Evolutionary conservation across 2,797 vertebrate species (phyloP).

Genomic region (Muscicapa striata): DNA sequence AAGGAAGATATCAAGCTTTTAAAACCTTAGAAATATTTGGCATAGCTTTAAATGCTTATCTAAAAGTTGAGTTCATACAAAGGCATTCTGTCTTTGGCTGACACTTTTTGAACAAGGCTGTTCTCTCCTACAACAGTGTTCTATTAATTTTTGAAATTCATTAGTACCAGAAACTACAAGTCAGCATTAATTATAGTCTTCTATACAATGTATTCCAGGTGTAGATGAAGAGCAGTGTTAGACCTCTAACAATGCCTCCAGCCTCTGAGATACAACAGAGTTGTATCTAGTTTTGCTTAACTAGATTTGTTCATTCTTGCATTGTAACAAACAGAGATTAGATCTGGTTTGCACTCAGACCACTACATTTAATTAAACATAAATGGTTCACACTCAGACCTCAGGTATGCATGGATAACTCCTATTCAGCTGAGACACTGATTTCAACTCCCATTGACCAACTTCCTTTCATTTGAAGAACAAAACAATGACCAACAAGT

Average conservation of each 20-base stretch:
- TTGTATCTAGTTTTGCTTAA: neutral
- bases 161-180: neutral
- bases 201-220: neutral
- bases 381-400: neutral
- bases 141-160: neutral
- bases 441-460: neutral
- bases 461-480: neutral
- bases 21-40: neutral
- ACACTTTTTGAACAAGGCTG: neutral
- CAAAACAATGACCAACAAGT: neutral
- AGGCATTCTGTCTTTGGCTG: neutral
- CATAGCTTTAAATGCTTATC: neutral
- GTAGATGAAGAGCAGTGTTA: neutral
- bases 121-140: neutral
- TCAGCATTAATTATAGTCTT: neutral
- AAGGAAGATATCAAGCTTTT: neutral
- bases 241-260: neutral
- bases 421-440: neutral
- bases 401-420: neutral
- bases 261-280: neutral
- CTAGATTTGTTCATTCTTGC: neutral
- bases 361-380: conserved; percentile 40
- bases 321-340: neutral
- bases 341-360: neutral
- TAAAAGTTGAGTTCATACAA: neutral